These are phyloP conservation scores for Phenacoccus solenopsis DNA, from an alignment of 1,140 invertebrate genomes.

Conservation along the genomic window DNA sequence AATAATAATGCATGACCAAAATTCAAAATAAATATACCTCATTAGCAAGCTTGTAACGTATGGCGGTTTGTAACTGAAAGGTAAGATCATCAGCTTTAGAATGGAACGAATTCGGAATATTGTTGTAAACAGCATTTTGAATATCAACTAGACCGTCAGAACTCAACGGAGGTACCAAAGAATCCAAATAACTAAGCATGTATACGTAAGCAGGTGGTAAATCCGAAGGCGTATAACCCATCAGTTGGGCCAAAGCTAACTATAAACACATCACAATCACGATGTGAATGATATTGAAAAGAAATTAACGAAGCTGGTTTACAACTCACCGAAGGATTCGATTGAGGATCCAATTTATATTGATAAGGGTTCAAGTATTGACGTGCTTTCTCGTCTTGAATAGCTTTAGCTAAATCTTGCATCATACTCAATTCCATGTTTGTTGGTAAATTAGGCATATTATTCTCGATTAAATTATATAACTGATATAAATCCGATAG, in stretches of 20 bases:
- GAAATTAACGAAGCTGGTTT: background rate
- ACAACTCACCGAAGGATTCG: background rate
- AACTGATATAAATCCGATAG: background rate
- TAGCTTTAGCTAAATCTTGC: background rate
- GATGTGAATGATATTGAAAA: too few species aligned
- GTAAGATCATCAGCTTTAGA: background rate
- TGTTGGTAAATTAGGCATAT: background rate
- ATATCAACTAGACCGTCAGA: background rate
- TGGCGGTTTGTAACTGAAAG: background rate
- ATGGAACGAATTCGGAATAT: background rate
- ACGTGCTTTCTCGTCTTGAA: background rate
- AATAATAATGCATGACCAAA: too few species aligned
- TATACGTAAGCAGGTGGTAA: background rate
- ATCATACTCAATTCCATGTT: background rate
- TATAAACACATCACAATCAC: too few species aligned
- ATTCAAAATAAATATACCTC: too few species aligned
- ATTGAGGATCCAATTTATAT: background rate
- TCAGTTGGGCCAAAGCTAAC: background rate
- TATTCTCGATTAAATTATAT: background rate
- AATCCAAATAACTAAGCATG: background rate
- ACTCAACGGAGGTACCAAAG: background rate
- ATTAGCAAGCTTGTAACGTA: background rate
- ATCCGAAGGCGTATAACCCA: background rate
- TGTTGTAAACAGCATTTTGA: background rate
- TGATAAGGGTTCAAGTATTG: background rate